phyloP scores from a whole-genome alignment of 2,888 invertebrate genomes.

The Drosophila paucipuncta region DNA sequence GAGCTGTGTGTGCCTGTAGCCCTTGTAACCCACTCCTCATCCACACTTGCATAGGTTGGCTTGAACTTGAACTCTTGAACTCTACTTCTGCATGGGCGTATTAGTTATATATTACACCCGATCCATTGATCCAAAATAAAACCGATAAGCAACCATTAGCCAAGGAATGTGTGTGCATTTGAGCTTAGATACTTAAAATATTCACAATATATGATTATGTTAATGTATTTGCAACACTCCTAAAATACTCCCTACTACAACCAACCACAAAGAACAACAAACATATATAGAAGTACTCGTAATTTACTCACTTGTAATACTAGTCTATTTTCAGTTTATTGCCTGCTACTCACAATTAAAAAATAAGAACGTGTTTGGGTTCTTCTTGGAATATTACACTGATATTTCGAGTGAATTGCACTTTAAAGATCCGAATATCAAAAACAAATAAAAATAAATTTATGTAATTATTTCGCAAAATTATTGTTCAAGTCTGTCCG shows the following conservation, averaged over 20 bases:
- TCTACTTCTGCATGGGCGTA: slow-evolving; percentile 61
- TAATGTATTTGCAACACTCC: slow-evolving; percentile 53
- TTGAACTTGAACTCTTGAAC: slow-evolving; percentile 35
- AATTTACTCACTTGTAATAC: slow-evolving; percentile 59
- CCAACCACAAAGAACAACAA: slow-evolving; percentile 23
- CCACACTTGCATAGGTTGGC: slow-evolving; percentile 35
- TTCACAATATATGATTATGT: slow-evolving; percentile 46
- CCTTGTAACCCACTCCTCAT: slow-evolving; percentile 10
- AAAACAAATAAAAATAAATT: background rate
- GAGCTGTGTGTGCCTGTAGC: slow-evolving; percentile 31
- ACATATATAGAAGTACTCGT: slow-evolving; percentile 48
- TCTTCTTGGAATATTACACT: slow-evolving; percentile 12
- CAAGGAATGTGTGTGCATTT: slow-evolving; percentile 56
- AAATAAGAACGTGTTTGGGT: slow-evolving; percentile 27
- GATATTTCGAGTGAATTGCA: slow-evolving; percentile 7
- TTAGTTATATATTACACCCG: slow-evolving; percentile 25
- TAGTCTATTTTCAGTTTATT: slow-evolving; percentile 42
- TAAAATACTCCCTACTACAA: slow-evolving; percentile 37
- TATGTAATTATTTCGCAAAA: slow-evolving; percentile 10
- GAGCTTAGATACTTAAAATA: slow-evolving; percentile 49
- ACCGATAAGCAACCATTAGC: slow-evolving; percentile 24
- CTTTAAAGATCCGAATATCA: slow-evolving; percentile 46
- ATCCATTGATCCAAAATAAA: slow-evolving; percentile 25
- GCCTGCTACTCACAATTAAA: slow-evolving; percentile 52
- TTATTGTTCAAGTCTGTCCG: slow-evolving; percentile 26